Base-by-base conservation (phyloP, 2,888 invertebrate species). In the Choristoneura rosaceana region DNA sequence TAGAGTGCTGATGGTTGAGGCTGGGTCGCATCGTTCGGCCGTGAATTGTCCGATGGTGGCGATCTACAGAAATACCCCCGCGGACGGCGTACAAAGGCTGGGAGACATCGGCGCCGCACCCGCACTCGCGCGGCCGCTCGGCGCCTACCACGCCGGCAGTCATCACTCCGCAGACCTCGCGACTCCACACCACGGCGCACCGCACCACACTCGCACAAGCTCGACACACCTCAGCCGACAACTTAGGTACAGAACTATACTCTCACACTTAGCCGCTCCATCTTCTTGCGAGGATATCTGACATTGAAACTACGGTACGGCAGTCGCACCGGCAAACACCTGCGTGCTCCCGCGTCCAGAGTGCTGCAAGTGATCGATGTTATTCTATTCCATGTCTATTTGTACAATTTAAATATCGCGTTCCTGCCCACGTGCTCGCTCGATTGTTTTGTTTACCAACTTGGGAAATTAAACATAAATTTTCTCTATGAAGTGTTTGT, bases 11-110 rank as follows among this genome's bases (percentile, higher is more conserved):
- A 73, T 73, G 91, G 90, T 90, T 87, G 90, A 89, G 87, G 86
- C 93, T 88, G 92, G 92, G 93, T 92, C 92, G 93, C 92, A 91
- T 74, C 74, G 77, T 69, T 70, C 90, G 92, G 93, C 92, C 91
- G 91, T 89, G 91, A 93, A 92, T 90, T 92, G 91, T 92, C 90
- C 87, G 90, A 92, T 91, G 92, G 88, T 85, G 87, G 88, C 90
- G 93, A 91, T 92, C 89, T 92, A 93, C 93, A 86, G 89, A 93
- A 93, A 93, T 93, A 94, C 85, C 88, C 93, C 87, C 87, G 91
- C 87, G 91, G 83, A 82, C 86, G 88, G 83, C 85, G 89, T 84
- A 84, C 88, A 86, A 87, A 89, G 87, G 81, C 84, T 83, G 81
- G 83, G 71, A 64, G 71, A 71, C 52, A 33, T 50, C 64, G 50